A percentile compares a stretch with the other conserved stretches of the same genome.
phyloP scores from a whole-genome alignment of 2,888 invertebrate species.

The Ellobium chinense region DNA sequence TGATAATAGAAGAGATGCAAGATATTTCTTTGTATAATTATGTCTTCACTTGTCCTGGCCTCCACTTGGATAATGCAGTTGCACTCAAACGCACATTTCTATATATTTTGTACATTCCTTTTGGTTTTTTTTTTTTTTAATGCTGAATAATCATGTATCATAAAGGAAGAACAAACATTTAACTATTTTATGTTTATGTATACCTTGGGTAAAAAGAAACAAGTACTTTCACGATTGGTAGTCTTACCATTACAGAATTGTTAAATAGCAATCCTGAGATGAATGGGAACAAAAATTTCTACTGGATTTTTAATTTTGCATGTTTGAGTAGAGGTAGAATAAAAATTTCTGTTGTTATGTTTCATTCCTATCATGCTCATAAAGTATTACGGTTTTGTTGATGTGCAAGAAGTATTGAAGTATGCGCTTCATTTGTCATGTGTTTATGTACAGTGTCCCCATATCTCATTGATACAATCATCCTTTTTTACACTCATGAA shows the following conservation, averaged over 20 bases:
- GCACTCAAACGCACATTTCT: conserved; percentile 60
- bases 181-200: neutral
- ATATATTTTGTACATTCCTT: conserved; percentile 48
- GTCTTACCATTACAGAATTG: neutral
- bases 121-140: too few species aligned
- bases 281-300: neutral
- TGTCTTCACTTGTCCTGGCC: conserved; percentile 56
- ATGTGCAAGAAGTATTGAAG: conserved; percentile 33
- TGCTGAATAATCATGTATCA: conserved; percentile 19
- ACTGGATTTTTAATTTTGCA: neutral
- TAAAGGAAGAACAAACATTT: neutral
- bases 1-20: neutral
- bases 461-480: conserved; percentile 9
- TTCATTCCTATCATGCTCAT: conserved; percentile 35
- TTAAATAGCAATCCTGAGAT: neutral
- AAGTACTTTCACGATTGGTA: neutral
- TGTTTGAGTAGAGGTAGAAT: conserved; percentile 16
- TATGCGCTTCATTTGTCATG: neutral
- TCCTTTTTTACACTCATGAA: conserved; percentile 35
- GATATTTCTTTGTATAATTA: neutral
- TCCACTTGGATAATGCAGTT: conserved; percentile 60
- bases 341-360: conserved; percentile 38
- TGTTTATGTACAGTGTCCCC: neutral
- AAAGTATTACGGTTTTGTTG: neutral
- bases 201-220: neutral